Percentiles rank a stretch among this genome's conserved stretches.
Conservation (phyloP, 2,797 vertebrate genomes). For the Leontocebus nigricollis region DNA sequence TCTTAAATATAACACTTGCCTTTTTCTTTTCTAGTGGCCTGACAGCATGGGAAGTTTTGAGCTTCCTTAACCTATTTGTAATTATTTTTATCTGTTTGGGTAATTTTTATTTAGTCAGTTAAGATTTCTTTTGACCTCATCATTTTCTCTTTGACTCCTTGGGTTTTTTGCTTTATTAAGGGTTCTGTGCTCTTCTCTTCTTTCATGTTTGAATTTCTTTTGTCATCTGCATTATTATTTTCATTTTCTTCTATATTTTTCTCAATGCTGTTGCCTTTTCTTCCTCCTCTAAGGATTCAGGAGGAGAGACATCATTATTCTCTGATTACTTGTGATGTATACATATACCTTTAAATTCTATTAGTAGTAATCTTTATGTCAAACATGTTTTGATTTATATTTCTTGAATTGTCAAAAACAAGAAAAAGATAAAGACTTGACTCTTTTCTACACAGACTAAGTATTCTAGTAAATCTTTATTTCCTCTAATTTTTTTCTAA, state of each 20-base stretch:
- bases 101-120: conserved; percentile 27
- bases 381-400: background rate
- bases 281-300: background rate
- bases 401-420: conserved; percentile 28
- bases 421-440: background rate
- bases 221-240: background rate
- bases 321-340: background rate
- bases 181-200: background rate
- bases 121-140: background rate
- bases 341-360: background rate
- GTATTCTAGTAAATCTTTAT: conserved; percentile 3
- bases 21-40: background rate
- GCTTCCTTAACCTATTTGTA: background rate
- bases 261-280: background rate
- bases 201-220: background rate
- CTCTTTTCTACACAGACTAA: background rate
- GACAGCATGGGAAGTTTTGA: background rate
- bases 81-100: background rate
- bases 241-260: conserved; percentile 9
- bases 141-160: background rate
- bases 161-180: background rate
- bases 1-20: background rate
- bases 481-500: background rate
- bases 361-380: background rate
- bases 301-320: background rate